Evolutionary conservation across 1,140 invertebrate genomes (phyloP).

Genomic region (Diachasma alloeum): DNA sequence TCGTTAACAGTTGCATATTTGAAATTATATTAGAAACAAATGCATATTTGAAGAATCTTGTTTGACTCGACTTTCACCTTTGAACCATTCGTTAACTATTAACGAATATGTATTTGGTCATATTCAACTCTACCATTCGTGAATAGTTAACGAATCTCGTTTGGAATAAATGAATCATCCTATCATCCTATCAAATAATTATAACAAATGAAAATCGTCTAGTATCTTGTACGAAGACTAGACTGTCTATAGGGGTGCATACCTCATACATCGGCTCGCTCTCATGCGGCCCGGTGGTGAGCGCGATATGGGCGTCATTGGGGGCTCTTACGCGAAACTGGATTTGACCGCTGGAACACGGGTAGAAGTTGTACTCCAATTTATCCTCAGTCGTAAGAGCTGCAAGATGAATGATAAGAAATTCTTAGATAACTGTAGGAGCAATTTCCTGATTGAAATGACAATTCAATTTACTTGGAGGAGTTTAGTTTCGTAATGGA

Average conservation of each 20-base stretch:
- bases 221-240: too few species aligned
- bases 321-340: slow-evolving; percentile 78
- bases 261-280: slow-evolving; percentile 80
- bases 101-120: too few species aligned
- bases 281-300: slow-evolving; percentile 73
- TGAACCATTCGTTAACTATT: too few species aligned
- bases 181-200: too few species aligned
- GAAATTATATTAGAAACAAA: too few species aligned
- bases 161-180: too few species aligned
- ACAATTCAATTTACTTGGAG: neutral
- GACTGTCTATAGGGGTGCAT: slow-evolving; percentile 12
- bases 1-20: too few species aligned
- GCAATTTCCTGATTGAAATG: neutral
- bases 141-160: too few species aligned
- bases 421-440: neutral
- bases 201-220: too few species aligned
- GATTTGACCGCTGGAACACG: slow-evolving; percentile 71
- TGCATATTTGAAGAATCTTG: too few species aligned
- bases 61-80: too few species aligned
- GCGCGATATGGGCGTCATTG: slow-evolving; percentile 83
- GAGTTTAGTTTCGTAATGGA: neutral
- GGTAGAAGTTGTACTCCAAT: slow-evolving; percentile 82
- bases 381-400: slow-evolving; percentile 80
- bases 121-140: too few species aligned
- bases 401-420: slow-evolving; percentile 56